These are phyloP conservation scores for Macaria notata DNA, from an alignment of 2,888 invertebrate species.

Conservation along the genomic window DNA sequence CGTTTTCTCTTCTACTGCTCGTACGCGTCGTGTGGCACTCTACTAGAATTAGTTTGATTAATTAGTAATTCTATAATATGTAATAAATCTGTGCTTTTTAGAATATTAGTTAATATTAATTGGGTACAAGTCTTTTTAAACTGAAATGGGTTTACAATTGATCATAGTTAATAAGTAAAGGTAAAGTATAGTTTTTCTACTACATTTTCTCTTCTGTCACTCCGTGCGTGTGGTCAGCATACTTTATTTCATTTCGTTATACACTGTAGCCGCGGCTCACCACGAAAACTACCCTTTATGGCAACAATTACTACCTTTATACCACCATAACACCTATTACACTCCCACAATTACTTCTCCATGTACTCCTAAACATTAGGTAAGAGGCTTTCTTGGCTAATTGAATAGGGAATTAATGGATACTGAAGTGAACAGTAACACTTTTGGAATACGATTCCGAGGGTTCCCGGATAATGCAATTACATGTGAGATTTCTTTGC, in stretches of 20 bases:
- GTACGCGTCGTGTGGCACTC: too few relatives aligned
- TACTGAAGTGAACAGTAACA: constrained; percentile 22
- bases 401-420: constrained; percentile 39
- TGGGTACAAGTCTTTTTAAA: too few relatives aligned
- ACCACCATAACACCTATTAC: constrained; percentile 48
- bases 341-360: constrained; percentile 51
- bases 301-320: constrained; percentile 65
- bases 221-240: constrained; percentile 22
- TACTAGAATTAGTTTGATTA: too few relatives aligned
- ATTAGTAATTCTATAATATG: too few relatives aligned
- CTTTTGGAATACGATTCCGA: constrained; percentile 10
- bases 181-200: not conserved
- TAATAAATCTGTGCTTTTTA: too few relatives aligned
- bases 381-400: constrained; percentile 45
- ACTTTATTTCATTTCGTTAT: constrained; percentile 51
- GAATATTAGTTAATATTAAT: too few relatives aligned
- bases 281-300: constrained; percentile 61
- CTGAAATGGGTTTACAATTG: too few relatives aligned
- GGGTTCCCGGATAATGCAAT: constrained; percentile 15
- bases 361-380: constrained; percentile 43
- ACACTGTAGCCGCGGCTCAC: constrained; percentile 55
- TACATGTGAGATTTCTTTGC: constrained; percentile 17
- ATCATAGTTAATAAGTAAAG: too few relatives aligned
- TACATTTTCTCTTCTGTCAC: not conserved
- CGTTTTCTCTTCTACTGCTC: too few relatives aligned